Evolutionary conservation across 2,113 vertebrate genomes (phyloP).

Genomic region (Oryzias javanicus): DNA sequence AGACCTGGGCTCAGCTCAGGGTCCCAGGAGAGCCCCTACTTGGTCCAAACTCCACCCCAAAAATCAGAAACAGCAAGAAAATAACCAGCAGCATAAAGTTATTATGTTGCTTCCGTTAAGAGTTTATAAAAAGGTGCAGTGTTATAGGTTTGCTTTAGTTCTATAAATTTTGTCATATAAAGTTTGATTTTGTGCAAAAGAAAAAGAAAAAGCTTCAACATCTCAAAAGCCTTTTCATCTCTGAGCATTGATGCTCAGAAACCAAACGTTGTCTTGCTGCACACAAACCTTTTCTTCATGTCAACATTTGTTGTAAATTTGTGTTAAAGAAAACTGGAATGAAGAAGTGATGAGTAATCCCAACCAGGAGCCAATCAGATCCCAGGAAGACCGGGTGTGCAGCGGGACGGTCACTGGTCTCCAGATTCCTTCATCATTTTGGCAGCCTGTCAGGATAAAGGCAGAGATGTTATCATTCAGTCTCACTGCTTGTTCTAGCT

Average conservation of each 20-base stretch:
- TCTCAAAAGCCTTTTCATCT: no score
- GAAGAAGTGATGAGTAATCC: slow-evolving; percentile 19
- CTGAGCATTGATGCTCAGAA: background rate
- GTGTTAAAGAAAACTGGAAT: slow-evolving; percentile 28
- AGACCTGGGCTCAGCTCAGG: slow-evolving; percentile 1
- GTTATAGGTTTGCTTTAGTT: background rate
- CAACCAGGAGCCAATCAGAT: slow-evolving; percentile 32
- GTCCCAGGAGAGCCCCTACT: slow-evolving; percentile 1
- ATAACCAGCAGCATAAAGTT: slow-evolving; percentile 25
- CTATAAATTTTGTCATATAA: background rate
- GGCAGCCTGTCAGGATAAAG: slow-evolving; percentile 51
- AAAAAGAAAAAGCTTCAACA: background rate
- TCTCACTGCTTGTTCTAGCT: background rate
- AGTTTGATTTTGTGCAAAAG: background rate
- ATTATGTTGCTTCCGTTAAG: background rate
- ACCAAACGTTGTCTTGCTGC: slow-evolving; percentile 31
- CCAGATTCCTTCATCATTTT: slow-evolving; percentile 67
- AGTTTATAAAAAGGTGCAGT: background rate
- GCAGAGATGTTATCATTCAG: fast-evolving
- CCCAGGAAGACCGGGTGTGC: slow-evolving; percentile 41
- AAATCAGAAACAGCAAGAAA: background rate
- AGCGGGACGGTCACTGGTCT: slow-evolving; percentile 59
- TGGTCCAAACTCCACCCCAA: slow-evolving; percentile 1
- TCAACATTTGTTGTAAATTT: slow-evolving; percentile 33
- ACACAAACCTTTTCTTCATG: slow-evolving; percentile 29